A percentile compares a stretch with the other conserved stretches of the same genome.
phyloP scores from a whole-genome alignment of 2,888 invertebrate genomes.

The Ichneumoninae sp. region DNA sequence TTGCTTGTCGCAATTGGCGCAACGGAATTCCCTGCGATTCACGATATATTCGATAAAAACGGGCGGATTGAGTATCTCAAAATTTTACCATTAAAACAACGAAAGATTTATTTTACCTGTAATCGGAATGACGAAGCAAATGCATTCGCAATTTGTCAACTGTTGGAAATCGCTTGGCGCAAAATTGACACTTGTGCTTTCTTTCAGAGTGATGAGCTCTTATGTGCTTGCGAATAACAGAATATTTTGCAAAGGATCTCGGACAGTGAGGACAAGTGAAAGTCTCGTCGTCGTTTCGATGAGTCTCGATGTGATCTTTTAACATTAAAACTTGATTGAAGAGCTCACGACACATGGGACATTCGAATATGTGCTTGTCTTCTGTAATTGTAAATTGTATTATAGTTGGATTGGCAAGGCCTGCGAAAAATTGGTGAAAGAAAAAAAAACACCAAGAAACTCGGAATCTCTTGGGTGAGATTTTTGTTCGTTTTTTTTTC shows the following conservation, averaged over 20 bases:
- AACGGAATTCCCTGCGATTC: slow-evolving; percentile 89
- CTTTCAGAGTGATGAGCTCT: slow-evolving; percentile 90
- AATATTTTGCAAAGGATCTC: slow-evolving; percentile 88
- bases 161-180: slow-evolving; percentile 89
- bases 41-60: background rate
- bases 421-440: background rate
- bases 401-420: background rate
- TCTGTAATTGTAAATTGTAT: slow-evolving; percentile 73
- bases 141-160: slow-evolving; percentile 90
- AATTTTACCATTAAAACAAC: slow-evolving; percentile 3
- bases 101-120: slow-evolving; percentile 81
- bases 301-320: slow-evolving; percentile 88
- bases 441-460: slow-evolving; percentile 53
- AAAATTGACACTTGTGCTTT: slow-evolving; percentile 89
- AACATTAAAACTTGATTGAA: slow-evolving; percentile 89
- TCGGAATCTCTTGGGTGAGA: background rate
- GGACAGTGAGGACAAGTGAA: slow-evolving; percentile 90
- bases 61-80: background rate
- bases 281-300: slow-evolving; percentile 87
- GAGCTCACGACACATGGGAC: slow-evolving; percentile 89
- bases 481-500: background rate
- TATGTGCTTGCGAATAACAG: slow-evolving; percentile 90
- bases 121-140: slow-evolving; percentile 85
- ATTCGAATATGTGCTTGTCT: slow-evolving; percentile 88
- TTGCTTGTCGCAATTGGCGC: slow-evolving; percentile 91